Evolutionary conservation across 2,113 vertebrate species (phyloP).

Genomic region (Lucifuga dentata): DNA sequence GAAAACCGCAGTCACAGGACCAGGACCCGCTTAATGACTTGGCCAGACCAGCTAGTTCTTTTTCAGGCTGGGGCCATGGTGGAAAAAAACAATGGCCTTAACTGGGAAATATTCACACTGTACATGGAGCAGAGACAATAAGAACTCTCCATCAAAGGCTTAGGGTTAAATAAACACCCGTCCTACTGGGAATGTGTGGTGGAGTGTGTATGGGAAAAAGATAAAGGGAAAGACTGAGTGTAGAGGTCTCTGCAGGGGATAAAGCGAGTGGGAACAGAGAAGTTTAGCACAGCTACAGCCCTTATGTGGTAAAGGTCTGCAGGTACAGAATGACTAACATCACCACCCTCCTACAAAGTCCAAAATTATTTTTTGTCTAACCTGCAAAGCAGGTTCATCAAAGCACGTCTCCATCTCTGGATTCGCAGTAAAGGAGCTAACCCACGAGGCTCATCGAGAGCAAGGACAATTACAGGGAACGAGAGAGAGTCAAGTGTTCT

Average conservation of each 20-base stretch:
- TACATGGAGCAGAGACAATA: slow-evolving; percentile 51
- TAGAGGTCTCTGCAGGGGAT: slow-evolving; percentile 19
- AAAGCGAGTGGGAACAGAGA: slow-evolving; percentile 1
- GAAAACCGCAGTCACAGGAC: slow-evolving; percentile 36
- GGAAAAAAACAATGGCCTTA: slow-evolving; percentile 57
- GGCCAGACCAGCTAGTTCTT: slow-evolving; percentile 38
- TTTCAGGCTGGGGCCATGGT: slow-evolving; percentile 10
- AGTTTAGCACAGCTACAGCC: slow-evolving; percentile 4
- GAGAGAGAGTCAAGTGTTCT: too few species aligned
- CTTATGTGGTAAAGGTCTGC: background rate
- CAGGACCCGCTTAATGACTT: slow-evolving; percentile 49
- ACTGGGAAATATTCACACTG: slow-evolving; percentile 52
- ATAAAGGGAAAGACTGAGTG: slow-evolving; percentile 21
- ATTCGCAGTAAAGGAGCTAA: background rate
- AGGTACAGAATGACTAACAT: background rate
- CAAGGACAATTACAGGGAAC: too few species aligned
- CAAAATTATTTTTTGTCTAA: background rate
- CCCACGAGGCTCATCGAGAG: background rate
- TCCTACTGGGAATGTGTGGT: slow-evolving; percentile 45
- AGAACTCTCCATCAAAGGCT: slow-evolving; percentile 53
- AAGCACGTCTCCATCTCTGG: background rate
- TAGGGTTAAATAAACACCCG: slow-evolving; percentile 59
- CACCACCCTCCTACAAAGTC: background rate
- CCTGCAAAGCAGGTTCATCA: slow-evolving; percentile 2
- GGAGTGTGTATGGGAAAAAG: slow-evolving; percentile 31